Evolutionary conservation across 2,888 invertebrate species (phyloP).

Genomic region (Xanthorhoe spadicearia): DNA sequence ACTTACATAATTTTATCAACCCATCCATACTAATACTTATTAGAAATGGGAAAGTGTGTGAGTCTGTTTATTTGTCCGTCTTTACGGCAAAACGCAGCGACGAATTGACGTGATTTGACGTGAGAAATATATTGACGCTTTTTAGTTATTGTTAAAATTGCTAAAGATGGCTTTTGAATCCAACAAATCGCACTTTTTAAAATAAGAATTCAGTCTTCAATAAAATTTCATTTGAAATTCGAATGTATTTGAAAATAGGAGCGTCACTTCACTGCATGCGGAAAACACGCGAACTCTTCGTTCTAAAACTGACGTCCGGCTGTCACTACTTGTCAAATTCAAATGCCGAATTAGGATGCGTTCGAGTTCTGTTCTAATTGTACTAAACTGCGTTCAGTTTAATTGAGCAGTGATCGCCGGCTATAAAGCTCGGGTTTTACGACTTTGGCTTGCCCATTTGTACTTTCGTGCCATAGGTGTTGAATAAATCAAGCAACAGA

Average conservation of each 20-base stretch:
- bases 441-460: slow-evolving; percentile 45
- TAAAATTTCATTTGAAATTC: neutral
- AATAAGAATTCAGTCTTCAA: too few relatives aligned
- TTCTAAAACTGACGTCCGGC: slow-evolving; percentile 30
- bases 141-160: too few relatives aligned
- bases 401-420: slow-evolving; percentile 39
- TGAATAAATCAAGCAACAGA: slow-evolving; percentile 74
- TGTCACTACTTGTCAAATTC: slow-evolving; percentile 37
- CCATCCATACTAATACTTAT: too few relatives aligned
- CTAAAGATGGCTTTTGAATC: too few relatives aligned
- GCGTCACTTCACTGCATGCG: slow-evolving; percentile 1
- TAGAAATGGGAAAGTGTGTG: too few relatives aligned
- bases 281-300: slow-evolving; percentile 22
- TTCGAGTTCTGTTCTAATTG: slow-evolving; percentile 31
- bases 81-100: slow-evolving; percentile 30
- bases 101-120: too few relatives aligned
- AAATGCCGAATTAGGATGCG: slow-evolving; percentile 35
- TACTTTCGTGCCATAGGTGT: slow-evolving; percentile 48
- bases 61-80: too few relatives aligned
- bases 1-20: too few relatives aligned
- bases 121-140: too few relatives aligned
- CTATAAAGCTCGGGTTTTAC: slow-evolving; percentile 69
- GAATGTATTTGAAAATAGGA: slow-evolving; percentile 6
- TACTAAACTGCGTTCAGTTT: slow-evolving; percentile 29
- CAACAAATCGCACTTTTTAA: too few relatives aligned